Evolutionary conservation across 2,113 vertebrate species (phyloP), one percentile per base, ranked within the genome.

Genomic region (Syrmaticus mikado): DNA sequence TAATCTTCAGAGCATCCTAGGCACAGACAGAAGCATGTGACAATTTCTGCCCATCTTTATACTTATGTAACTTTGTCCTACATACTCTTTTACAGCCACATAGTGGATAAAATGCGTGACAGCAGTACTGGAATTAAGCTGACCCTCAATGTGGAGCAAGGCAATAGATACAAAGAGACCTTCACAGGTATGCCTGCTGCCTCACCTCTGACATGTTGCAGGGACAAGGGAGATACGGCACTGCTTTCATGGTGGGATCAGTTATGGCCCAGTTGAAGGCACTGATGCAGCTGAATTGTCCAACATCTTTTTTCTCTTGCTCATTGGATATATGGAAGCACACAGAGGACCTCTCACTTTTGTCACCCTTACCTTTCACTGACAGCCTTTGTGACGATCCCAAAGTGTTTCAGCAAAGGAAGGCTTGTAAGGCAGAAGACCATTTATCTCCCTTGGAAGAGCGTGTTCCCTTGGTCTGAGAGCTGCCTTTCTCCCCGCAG

Each of bases 21-120:
- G 21, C 50, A 52, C 76, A 41, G n/a, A 30, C n/a, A 82, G 81
- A 85, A 50, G 36, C 21, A 40, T 5, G 3, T 60, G 43, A 30
- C 36, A 38, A 24, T 43, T 87, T 90, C 79, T 76, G 50, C 43
- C 77, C 72, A 20, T 38, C 68, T 85, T 41, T 58, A 57, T 80
- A 8, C 43, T 53, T 36, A 60, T 14, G 22, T 84, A 30, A 82
- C 2, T 1, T 27, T 80, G 46, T 90, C 12, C 70, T 85, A 32
- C 70, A 27, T 74, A 86, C 46, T 92, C 10, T 8, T 67, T 27
- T 78, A 45, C 81, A 99, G 99, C 67, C 96, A 98, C 73, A 98
- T 99, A 60, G 95, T 99, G 97, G 98, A 99, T 90, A 98, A 98
- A 90, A 99, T 99, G 99, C 98, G 97, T 4, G 98, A 99, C 45